Conservation (phyloP, 2,888 invertebrate genomes). For the Alloplasta piceator region DNA sequence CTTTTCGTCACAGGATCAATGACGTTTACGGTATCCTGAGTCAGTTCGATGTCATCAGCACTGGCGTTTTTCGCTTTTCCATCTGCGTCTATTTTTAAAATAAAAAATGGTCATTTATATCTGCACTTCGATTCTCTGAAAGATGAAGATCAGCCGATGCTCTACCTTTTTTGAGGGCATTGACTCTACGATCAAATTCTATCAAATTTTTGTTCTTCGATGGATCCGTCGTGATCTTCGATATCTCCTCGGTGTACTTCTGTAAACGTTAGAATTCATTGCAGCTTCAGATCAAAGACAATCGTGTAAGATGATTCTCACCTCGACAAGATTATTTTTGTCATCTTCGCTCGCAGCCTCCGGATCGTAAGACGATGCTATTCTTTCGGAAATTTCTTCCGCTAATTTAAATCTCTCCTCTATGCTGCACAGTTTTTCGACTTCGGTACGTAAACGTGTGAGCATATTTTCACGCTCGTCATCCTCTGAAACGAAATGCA, state of each 20-base stretch:
- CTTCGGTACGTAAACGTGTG: constrained; percentile 65
- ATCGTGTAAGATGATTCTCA: constrained; percentile 3
- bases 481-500: constrained; percentile 60
- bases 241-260: constrained; percentile 30
- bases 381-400: constrained; percentile 41
- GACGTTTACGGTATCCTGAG: constrained; percentile 70
- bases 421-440: constrained; percentile 66
- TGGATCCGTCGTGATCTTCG: constrained; percentile 12
- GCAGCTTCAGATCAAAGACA: not conserved
- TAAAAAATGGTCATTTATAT: not conserved
- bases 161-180: constrained; percentile 18
- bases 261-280: constrained; percentile 14
- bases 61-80: not conserved
- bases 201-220: constrained; percentile 29
- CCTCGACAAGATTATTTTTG: constrained; percentile 26
- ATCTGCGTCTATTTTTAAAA: constrained; percentile 12
- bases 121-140: not conserved
- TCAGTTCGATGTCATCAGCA: constrained; percentile 74
- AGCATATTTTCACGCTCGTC: constrained; percentile 67
- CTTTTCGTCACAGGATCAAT: constrained; percentile 80
- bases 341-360: constrained; percentile 31
- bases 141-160: not conserved
- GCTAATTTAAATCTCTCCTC: constrained; percentile 65
- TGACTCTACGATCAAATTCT: constrained; percentile 44
- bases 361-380: not conserved